A percentile compares a stretch with the other conserved stretches of the same genome.
These are phyloP conservation scores for Mesochorus sp. DNA, from an alignment of 2,888 invertebrate genomes.

Conservation along the genomic window DNA sequence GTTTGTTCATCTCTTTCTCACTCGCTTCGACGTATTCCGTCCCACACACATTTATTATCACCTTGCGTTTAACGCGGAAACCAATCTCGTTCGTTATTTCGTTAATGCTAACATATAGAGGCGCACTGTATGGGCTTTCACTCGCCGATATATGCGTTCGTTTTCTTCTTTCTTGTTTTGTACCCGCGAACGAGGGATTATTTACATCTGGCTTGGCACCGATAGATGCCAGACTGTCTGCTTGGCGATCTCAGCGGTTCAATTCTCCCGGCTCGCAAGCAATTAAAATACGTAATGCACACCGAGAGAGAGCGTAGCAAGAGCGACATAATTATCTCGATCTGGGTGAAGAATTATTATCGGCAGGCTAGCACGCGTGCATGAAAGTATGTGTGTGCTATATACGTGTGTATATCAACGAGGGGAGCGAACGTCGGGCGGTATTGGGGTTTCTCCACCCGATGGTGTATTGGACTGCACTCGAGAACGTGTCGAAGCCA, in stretches of 20 bases:
- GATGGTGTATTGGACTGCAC: slow-evolving; percentile 18
- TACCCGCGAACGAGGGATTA: neutral
- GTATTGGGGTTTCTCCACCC: neutral
- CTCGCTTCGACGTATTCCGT: neutral
- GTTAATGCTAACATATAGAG: too few relatives aligned
- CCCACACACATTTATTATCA: neutral
- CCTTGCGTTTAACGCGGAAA: neutral
- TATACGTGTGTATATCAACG: slow-evolving; percentile 44
- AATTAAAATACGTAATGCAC: slow-evolving; percentile 27
- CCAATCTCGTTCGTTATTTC: neutral
- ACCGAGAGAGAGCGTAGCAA: neutral
- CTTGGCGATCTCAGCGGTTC: slow-evolving; percentile 8
- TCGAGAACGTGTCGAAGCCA: slow-evolving; percentile 44
- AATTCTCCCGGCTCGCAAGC: neutral
- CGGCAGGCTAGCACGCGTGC: slow-evolving; percentile 1
- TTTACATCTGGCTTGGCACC: slow-evolving; percentile 17
- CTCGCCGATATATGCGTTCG: slow-evolving; percentile 1
- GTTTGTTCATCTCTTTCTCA: too few relatives aligned
- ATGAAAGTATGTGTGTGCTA: too few relatives aligned
- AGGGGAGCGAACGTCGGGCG: neutral
- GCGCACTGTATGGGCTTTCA: slow-evolving; percentile 14
- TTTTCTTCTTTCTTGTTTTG: slow-evolving; percentile 6
- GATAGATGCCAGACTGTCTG: slow-evolving; percentile 26
- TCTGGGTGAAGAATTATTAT: slow-evolving; percentile 67
- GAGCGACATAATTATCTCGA: slow-evolving; percentile 68